These are phyloP conservation scores for Tolmerus cingulatus DNA, from an alignment of 2,888 invertebrate species.

Conservation along the genomic window DNA sequence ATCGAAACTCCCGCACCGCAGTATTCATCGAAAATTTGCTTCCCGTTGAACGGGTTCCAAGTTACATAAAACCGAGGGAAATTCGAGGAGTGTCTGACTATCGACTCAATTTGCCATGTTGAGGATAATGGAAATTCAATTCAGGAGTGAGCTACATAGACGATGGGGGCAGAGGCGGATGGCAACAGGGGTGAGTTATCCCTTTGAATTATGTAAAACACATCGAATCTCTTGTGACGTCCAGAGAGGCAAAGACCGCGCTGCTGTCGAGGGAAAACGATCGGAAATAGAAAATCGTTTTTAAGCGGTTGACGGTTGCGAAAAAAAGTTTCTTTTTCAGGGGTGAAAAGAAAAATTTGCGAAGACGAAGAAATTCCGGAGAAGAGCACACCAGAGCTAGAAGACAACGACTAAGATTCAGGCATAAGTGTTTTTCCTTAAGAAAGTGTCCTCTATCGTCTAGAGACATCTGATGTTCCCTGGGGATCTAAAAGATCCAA, in stretches of 20 bases:
- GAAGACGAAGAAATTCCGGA: neutral
- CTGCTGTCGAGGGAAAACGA: neutral
- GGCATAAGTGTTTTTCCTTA: conserved; percentile 8
- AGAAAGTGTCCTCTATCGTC: conserved; percentile 29
- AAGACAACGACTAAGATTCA: neutral
- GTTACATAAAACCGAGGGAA: neutral
- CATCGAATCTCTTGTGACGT: neutral
- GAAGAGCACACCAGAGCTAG: neutral
- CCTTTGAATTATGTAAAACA: neutral
- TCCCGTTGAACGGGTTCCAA: conserved; percentile 5
- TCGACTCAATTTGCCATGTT: conserved; percentile 21
- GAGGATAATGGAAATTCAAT: conserved; percentile 1
- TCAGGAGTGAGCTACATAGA: neutral
- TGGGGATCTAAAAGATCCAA: neutral
- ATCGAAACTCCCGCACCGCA: neutral
- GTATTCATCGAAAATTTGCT: neutral
- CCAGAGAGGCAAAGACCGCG: neutral
- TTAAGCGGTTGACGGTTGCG: neutral
- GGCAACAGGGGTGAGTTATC: neutral
- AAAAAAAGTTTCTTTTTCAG: neutral
- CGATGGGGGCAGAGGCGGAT: neutral
- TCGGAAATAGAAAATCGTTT: conserved; percentile 29
- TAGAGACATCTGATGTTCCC: conserved; percentile 20
- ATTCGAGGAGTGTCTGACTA: conserved; percentile 5
- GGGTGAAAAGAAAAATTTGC: neutral